Evolutionary conservation across 2,888 invertebrate species (phyloP), one percentile per base, ranked within the genome.

Genomic region (Liposcelis brunnea): DNA sequence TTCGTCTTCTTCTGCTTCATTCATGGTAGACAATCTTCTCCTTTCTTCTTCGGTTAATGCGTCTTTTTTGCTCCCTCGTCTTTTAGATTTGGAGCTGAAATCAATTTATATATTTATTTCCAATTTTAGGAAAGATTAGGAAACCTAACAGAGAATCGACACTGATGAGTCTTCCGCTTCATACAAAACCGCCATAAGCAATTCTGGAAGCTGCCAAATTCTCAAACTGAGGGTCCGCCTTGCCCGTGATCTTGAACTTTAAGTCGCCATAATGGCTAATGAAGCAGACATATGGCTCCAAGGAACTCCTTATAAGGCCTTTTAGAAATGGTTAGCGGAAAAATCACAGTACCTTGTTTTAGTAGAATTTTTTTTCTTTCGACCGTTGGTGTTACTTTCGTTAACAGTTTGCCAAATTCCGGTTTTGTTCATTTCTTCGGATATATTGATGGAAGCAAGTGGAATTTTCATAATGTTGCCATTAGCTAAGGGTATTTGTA

Each of bases 351-450:
- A 50, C 60, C 65, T 31, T 59, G 51, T 55, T 62, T 69, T 15
- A 56, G 70, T 70, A 8, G 26, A 26, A 26, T 26, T 26, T 10
- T 53, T 50, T 49, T 63, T 66, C 53, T 64, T 64, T 51, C 56
- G 57, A 42, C 68, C 66, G 52, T 67, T 68, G 48, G 68, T 65
- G 57, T 75, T 77, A 50, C 69, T 70, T 55, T 77, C 78, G 60
- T 85, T 86, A 11, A 87, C 81, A 64, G 87, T 85, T 58, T 87
- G 85, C 94, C 94, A 95, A 57, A 94, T 83, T 31, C 89, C 84
- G 21, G 85, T 83, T 62, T 86, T 86, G 59, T 90, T 83, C 47
- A 94, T 84, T 63, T 94, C 94, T 61, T 94, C 91, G 5, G 89
- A 81, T 58, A 93, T 85, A 61, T 89, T 90, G 54, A 90, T 84